phyloP scores from a whole-genome alignment of 2,113 vertebrate genomes.

The Microtus ochrogaster region DNA sequence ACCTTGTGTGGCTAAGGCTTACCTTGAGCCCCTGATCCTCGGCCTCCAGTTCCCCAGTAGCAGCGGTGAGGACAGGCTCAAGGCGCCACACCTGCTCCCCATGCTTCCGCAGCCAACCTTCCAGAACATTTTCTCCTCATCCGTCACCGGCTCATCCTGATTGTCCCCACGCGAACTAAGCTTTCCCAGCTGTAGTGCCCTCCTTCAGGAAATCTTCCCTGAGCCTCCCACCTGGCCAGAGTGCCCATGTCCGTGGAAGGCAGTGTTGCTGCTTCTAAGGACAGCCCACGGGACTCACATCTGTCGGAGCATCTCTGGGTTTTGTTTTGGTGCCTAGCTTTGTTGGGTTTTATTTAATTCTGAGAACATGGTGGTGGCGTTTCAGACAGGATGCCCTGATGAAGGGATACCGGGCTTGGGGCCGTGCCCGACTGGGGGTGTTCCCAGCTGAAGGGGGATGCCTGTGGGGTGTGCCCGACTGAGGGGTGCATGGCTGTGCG shows the following conservation, averaged over 20 bases:
- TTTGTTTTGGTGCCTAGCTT: background rate
- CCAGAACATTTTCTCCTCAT: background rate
- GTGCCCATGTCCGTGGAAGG: background rate
- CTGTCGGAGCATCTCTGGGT: background rate
- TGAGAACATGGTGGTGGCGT: background rate
- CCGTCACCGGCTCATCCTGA: background rate
- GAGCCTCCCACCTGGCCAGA: background rate
- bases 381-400: background rate
- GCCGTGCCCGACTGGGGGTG: too few relatives aligned
- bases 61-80: background rate
- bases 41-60: background rate
- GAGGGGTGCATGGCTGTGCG: too few relatives aligned
- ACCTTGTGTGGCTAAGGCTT: background rate
- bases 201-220: slow-evolving; percentile 11
- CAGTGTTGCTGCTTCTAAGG: background rate
- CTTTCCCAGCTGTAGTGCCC: background rate
- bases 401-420: too few relatives aligned
- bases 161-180: background rate
- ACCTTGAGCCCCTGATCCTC: background rate
- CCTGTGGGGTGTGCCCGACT: too few relatives aligned
- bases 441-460: background rate
- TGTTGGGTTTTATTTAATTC: background rate
- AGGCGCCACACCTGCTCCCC: background rate
- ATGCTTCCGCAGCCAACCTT: background rate
- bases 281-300: background rate